Evolutionary conservation across 2,888 invertebrate genomes (phyloP).

Genomic region (Dryomyza anilis): DNA sequence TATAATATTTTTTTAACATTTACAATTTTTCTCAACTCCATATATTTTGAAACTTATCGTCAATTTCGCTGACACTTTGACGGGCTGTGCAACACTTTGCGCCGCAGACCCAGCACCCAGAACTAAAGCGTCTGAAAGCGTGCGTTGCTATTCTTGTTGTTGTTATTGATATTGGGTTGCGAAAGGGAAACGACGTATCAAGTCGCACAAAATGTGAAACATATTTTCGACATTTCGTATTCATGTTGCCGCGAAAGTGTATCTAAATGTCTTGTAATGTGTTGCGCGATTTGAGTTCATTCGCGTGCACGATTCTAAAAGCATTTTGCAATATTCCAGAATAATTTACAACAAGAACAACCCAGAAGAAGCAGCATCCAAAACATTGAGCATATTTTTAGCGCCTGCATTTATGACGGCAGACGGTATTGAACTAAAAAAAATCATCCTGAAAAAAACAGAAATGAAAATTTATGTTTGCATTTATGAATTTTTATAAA

Average conservation of each 20-base stretch:
- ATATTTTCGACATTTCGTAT: slow-evolving; percentile 54
- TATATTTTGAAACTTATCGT: no score
- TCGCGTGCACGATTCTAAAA: slow-evolving; percentile 54
- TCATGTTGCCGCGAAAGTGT: slow-evolving; percentile 37
- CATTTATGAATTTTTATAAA: slow-evolving; percentile 56
- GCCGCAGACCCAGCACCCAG: no score
- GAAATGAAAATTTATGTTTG: slow-evolving; percentile 59
- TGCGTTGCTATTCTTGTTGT: no score
- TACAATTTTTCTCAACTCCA: no score
- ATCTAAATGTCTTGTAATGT: slow-evolving; percentile 53
- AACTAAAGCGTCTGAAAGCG: no score
- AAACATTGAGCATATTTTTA: no score
- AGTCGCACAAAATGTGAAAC: slow-evolving; percentile 42
- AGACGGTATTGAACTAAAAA: background rate
- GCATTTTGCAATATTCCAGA: slow-evolving; percentile 58
- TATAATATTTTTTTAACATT: no score
- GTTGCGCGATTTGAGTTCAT: slow-evolving; percentile 51
- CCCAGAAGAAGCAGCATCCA: no score
- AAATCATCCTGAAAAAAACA: slow-evolving; percentile 37
- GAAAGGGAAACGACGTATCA: background rate
- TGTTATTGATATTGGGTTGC: no score
- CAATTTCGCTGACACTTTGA: no score
- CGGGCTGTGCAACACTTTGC: no score
- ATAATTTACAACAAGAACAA: slow-evolving; percentile 49
- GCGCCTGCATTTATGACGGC: slow-evolving; percentile 13